phyloP scores from a whole-genome alignment of 1,140 invertebrate species.

The Galendromus occidentalis region DNA sequence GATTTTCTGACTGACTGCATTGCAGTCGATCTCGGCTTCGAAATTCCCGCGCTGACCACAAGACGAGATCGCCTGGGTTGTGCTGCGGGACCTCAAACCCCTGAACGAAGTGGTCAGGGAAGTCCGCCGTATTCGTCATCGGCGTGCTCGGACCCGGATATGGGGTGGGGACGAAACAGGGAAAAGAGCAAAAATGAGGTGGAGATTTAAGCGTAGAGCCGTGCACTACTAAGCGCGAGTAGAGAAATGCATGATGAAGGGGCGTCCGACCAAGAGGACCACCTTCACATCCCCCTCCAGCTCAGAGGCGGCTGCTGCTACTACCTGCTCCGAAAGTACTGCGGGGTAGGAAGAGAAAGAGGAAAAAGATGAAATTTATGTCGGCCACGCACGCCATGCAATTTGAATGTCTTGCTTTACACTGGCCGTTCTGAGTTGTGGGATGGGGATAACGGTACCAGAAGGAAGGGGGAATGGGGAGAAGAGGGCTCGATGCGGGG shows the following conservation, averaged over 20 bases:
- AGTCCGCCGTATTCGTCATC: no score
- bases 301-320: background rate
- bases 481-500: background rate
- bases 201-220: background rate
- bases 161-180: background rate
- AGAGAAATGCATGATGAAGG: conserved; percentile 1
- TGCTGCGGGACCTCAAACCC: no score
- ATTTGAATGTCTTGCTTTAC: background rate
- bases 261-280: background rate
- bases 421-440: background rate
- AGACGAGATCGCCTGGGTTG: no score
- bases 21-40: no score
- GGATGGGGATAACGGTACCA: background rate
- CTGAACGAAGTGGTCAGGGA: no score
- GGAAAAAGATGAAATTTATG: background rate
- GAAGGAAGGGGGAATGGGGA: background rate
- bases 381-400: conserved; percentile 4
- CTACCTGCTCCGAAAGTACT: background rate
- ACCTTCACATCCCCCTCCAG: background rate
- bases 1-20: no score
- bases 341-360: background rate
- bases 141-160: background rate
- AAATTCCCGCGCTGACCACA: no score
- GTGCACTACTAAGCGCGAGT: background rate
- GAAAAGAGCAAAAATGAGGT: background rate